Conservation (phyloP, 2,888 invertebrate genomes). For the Carabus problematicus region DNA sequence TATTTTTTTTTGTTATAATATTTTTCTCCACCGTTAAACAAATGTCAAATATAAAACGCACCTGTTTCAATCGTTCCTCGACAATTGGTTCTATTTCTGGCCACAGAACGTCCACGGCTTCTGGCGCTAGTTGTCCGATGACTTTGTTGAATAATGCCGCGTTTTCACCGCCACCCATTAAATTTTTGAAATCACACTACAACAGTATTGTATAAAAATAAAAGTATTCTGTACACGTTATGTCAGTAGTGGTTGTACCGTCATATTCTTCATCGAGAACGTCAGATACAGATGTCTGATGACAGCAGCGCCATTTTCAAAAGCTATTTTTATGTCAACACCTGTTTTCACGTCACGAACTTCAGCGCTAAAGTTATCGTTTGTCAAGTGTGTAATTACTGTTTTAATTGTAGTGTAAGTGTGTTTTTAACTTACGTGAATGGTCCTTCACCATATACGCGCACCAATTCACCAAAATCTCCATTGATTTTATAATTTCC, state of each 20-base stretch:
- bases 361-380: background rate
- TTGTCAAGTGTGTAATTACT: background rate
- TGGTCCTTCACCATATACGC: conserved; percentile 56
- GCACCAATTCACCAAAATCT: conserved; percentile 54
- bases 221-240: too few relatives aligned
- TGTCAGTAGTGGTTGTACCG: background rate
- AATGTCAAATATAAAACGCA: conserved; percentile 47
- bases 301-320: background rate
- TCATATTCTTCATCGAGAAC: background rate
- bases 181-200: conserved; percentile 57
- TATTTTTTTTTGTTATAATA: background rate
- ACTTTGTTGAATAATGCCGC: conserved; percentile 57
- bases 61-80: conserved; percentile 54
- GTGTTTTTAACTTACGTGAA: conserved; percentile 53
- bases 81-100: conserved; percentile 56
- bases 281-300: background rate
- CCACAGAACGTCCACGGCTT: conserved; percentile 58
- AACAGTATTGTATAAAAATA: conserved; percentile 44
- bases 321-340: background rate
- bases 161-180: conserved; percentile 56
- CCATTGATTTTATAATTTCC: conserved; percentile 57
- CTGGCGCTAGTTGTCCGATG: conserved; percentile 56
- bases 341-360: background rate
- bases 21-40: background rate
- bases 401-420: background rate